Percentiles rank a stretch among this genome's conserved stretches.
These are phyloP conservation scores for Rhinopomastus cyanomelas DNA, from an alignment of 2,113 vertebrate genomes.

Conservation along the genomic window DNA sequence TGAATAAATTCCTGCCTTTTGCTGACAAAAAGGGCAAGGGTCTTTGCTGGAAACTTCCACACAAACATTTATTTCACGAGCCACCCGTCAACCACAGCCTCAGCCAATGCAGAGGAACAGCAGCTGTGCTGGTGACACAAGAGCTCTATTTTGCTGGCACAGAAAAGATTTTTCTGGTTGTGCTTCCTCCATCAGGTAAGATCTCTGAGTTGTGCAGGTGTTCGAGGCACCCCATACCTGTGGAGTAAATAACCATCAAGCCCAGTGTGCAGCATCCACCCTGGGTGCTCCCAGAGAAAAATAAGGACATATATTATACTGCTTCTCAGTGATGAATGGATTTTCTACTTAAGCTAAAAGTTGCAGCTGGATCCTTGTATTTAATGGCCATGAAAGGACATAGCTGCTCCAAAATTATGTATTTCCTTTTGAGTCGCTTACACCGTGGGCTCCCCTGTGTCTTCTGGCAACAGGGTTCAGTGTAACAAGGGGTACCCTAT, in stretches of 20 bases:
- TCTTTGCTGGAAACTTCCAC: neutral
- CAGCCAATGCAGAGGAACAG: neutral
- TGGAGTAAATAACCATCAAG: neutral
- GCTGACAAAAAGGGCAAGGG: neutral
- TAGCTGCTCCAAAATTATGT: neutral
- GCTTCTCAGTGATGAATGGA: neutral
- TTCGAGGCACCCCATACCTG: neutral
- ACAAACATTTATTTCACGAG: neutral
- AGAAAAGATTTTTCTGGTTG: neutral
- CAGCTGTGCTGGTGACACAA: neutral
- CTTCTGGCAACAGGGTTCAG: neutral
- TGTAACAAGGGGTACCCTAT: neutral
- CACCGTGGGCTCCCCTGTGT: neutral
- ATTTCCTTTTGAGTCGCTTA: neutral
- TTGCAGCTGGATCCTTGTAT: neutral
- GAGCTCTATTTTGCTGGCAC: neutral
- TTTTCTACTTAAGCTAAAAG: neutral
- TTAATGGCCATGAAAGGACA: neutral
- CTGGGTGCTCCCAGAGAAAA: neutral
- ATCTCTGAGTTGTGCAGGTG: neutral
- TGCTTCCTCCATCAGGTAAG: neutral
- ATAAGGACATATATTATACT: too few species aligned
- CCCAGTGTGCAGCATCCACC: fast-evolving
- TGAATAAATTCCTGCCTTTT: neutral
- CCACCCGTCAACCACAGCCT: neutral